phyloP scores from a whole-genome alignment of 2,888 invertebrate genomes.

The Slavum lentiscoides region DNA sequence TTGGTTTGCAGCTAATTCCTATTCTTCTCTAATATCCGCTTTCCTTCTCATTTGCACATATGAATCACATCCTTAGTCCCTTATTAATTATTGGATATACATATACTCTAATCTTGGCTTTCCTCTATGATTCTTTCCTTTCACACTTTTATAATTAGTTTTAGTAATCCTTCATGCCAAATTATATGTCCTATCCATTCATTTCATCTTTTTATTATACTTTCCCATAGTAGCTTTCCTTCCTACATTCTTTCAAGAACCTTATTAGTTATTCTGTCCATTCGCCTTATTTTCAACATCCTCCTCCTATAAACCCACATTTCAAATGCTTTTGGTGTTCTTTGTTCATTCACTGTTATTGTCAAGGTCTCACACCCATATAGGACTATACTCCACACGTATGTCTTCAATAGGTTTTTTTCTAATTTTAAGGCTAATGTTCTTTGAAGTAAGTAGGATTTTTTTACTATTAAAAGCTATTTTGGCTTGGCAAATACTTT shows the following conservation, averaged over 20 bases:
- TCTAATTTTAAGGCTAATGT: slow-evolving; percentile 1
- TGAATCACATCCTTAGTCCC: not conserved
- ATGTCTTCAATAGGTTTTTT: slow-evolving; percentile 10
- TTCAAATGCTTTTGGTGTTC: slow-evolving; percentile 34
- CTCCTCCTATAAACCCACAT: slow-evolving; percentile 30
- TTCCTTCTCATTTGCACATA: not conserved
- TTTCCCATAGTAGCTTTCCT: slow-evolving; percentile 15
- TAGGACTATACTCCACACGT: slow-evolving; percentile 21
- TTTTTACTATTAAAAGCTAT: slow-evolving; percentile 12
- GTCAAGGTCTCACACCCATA: slow-evolving; percentile 33
- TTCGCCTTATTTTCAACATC: not conserved
- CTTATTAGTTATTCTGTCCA: slow-evolving; percentile 31
- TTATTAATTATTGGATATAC: slow-evolving; percentile 9
- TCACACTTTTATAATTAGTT: slow-evolving; percentile 8
- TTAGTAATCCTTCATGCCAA: slow-evolving; percentile 17
- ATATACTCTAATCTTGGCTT: too few relatives aligned
- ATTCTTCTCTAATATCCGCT: not conserved
- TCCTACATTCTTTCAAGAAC: slow-evolving; percentile 30
- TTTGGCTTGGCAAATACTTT: slow-evolving; percentile 2
- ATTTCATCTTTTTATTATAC: slow-evolving; percentile 20
- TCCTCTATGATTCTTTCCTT: not conserved
- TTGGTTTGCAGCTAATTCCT: not conserved
- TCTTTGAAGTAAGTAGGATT: not conserved
- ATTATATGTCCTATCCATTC: slow-evolving; percentile 33
- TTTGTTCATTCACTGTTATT: not conserved